Conservation (phyloP, 1,140 invertebrate species). For the Brachionus sp. region DNA sequence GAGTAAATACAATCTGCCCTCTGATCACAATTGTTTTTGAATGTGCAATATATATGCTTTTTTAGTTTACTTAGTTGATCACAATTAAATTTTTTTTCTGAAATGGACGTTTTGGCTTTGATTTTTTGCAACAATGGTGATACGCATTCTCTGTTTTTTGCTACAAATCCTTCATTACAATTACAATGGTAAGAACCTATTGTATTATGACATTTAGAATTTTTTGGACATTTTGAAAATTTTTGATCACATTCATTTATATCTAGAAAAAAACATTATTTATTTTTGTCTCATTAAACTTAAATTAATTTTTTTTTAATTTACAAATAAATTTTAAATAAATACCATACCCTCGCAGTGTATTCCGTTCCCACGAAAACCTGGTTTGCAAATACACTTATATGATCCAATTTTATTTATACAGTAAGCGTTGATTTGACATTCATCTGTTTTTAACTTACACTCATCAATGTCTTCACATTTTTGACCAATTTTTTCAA, state of each 20-base stretch:
- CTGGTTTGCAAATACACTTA: constrained; percentile 24
- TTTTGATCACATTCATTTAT: constrained; percentile 30
- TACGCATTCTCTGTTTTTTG: not conserved
- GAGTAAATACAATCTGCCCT: constrained; percentile 27
- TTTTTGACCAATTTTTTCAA: not conserved
- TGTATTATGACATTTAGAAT: constrained; percentile 3
- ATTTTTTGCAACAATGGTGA: not conserved
- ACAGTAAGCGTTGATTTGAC: constrained; percentile 12
- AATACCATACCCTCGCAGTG: not conserved
- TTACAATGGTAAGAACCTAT: constrained; percentile 3
- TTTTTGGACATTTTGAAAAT: not conserved
- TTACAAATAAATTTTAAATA: not conserved
- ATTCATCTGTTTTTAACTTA: not conserved
- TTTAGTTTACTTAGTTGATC: not conserved
- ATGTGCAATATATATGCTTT: constrained; percentile 20
- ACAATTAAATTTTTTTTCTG: not conserved
- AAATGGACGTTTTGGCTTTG: not conserved
- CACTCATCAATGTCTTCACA: constrained; percentile 41
- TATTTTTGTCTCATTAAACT: not conserved
- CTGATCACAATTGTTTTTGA: constrained; percentile 4
- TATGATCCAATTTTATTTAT: constrained; percentile 25
- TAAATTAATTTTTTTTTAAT: not conserved
- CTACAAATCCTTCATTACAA: constrained; percentile 3
- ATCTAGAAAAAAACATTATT: not conserved
- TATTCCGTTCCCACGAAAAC: constrained; percentile 15